Evolutionary conservation across 2,797 vertebrate species (phyloP).

Genomic region (Alca torda): DNA sequence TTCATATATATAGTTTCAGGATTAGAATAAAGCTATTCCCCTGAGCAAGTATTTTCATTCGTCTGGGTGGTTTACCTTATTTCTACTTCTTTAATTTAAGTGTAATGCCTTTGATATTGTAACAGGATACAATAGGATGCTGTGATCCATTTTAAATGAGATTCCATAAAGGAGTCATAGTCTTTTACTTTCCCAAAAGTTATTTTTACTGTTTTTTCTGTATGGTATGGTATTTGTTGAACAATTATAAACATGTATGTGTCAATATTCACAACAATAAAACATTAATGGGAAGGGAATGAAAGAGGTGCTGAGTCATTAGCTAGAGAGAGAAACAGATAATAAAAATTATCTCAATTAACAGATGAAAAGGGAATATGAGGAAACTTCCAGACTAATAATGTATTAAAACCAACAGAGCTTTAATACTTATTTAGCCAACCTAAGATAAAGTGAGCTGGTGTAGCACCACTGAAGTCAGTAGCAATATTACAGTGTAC

Average conservation of each 20-base stretch:
- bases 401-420: not conserved
- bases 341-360: conserved; percentile 64
- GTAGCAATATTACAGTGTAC: not conserved
- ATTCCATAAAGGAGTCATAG: not conserved
- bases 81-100: conserved; percentile 9
- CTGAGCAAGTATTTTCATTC: conserved; percentile 4
- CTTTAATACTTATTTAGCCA: conserved; percentile 45
- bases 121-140: not conserved
- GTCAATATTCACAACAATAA: conserved; percentile 62
- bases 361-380: conserved; percentile 59
- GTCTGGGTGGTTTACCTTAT: not conserved
- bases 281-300: not conserved
- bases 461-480: not conserved
- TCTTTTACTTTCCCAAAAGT: conserved; percentile 44
- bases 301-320: conserved; percentile 54
- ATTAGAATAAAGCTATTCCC: conserved; percentile 21
- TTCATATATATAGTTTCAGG: not conserved
- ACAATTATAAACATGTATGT: conserved; percentile 48
- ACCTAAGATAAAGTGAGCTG: not conserved
- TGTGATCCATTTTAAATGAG: conserved; percentile 46
- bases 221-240: conserved; percentile 8
- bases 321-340: conserved; percentile 42
- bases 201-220: conserved; percentile 5
- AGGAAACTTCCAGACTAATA: conserved; percentile 58
- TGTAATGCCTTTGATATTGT: conserved; percentile 26